Evolutionary conservation across 1,140 invertebrate species (phyloP).

Genomic region (Platyscapa corneri): DNA sequence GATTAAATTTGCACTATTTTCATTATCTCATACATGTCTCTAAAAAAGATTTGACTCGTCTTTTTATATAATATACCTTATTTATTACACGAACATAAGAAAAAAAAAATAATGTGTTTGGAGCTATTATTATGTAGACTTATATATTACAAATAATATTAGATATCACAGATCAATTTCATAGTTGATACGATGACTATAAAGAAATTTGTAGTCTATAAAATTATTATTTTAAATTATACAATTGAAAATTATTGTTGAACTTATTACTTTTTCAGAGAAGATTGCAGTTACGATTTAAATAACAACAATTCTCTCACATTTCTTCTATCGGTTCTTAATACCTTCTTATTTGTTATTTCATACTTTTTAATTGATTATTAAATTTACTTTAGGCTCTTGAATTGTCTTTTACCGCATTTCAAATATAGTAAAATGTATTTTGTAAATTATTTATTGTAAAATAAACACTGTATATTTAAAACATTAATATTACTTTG

Average conservation of each 20-base stretch:
- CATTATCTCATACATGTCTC: not conserved
- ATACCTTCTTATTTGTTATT: slow-evolving; percentile 42
- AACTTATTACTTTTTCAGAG: slow-evolving; percentile 19
- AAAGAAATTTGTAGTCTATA: slow-evolving; percentile 55
- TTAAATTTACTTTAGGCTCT: slow-evolving; percentile 57
- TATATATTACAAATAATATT: too few relatives aligned
- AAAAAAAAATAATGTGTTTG: too few relatives aligned
- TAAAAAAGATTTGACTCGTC: too few relatives aligned
- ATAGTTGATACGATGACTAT: slow-evolving; percentile 67
- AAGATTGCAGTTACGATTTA: slow-evolving; percentile 19
- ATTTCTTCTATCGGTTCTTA: slow-evolving; percentile 33
- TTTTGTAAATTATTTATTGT: slow-evolving; percentile 17
- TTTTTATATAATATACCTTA: too few relatives aligned
- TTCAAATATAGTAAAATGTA: slow-evolving; percentile 39
- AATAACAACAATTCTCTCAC: not conserved
- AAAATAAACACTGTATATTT: slow-evolving; percentile 49
- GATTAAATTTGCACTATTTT: slow-evolving; percentile 9
- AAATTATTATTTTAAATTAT: slow-evolving; percentile 31
- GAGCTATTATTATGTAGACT: too few relatives aligned
- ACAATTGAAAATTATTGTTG: slow-evolving; percentile 5
- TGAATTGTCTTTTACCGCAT: slow-evolving; percentile 47
- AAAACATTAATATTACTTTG: slow-evolving; percentile 66
- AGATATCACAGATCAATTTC: slow-evolving; percentile 65
- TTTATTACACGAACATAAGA: too few relatives aligned
- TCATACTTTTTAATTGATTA: slow-evolving; percentile 62